Evolutionary conservation across 2,888 invertebrate genomes (phyloP).

Genomic region (Phyto melanocephala): DNA sequence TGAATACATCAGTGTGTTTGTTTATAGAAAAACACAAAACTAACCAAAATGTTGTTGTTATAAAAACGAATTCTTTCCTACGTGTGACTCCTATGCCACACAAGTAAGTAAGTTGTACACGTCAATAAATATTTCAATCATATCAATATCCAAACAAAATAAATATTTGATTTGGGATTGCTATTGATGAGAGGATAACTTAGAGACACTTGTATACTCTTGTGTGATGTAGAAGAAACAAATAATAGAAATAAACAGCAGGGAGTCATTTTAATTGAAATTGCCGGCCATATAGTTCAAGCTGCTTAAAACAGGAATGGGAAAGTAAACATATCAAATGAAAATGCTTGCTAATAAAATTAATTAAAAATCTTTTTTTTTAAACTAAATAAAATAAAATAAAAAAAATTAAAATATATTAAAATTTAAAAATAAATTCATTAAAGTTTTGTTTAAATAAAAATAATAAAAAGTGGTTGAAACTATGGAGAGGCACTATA

Average conservation of each 20-base stretch:
- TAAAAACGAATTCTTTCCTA: slow-evolving; percentile 12
- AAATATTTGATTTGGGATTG: neutral
- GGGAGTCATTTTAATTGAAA: slow-evolving; percentile 2
- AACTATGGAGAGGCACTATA: too few species aligned
- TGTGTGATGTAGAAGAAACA: slow-evolving; percentile 5
- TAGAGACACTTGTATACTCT: too few species aligned
- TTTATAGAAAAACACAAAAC: neutral
- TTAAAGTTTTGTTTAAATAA: too few species aligned
- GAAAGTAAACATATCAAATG: neutral
- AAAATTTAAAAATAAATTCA: too few species aligned
- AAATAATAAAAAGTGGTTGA: too few species aligned
- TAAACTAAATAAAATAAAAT: too few species aligned
- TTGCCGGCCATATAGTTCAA: neutral
- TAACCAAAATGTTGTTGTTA: slow-evolving; percentile 29
- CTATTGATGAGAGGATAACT: neutral
- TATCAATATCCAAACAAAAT: slow-evolving; percentile 21
- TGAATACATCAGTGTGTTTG: neutral
- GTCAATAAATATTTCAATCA: slow-evolving; percentile 53
- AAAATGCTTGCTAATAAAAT: neutral
- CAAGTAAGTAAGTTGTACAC: neutral
- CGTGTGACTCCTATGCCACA: neutral
- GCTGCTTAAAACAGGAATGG: neutral
- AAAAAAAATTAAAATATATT: too few species aligned
- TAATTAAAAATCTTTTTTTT: too few species aligned
- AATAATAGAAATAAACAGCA: neutral